Evolutionary conservation across 2,113 vertebrate genomes (phyloP).

Genomic region (Noctilio leporinus): DNA sequence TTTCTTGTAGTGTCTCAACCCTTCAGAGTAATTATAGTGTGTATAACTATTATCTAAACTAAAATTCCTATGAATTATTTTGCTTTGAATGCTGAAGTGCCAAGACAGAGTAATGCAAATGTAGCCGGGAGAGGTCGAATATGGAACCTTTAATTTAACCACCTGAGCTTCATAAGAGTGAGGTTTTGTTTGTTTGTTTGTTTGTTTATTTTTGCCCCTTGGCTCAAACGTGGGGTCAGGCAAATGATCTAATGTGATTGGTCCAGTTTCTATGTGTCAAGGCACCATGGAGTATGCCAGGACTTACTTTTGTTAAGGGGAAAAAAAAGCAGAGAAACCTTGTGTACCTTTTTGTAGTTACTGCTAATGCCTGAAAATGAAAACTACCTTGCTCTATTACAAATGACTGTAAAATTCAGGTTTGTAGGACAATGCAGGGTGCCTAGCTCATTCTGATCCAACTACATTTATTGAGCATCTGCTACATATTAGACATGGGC

Average conservation of each 20-base stretch:
- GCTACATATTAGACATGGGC: background rate
- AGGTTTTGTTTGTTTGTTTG: too few species aligned
- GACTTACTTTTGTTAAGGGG: background rate
- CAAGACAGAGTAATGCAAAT: background rate
- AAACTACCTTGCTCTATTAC: background rate
- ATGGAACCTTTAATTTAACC: background rate
- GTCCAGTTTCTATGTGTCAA: background rate
- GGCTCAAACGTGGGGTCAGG: background rate
- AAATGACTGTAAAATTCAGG: background rate
- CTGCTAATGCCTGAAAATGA: background rate
- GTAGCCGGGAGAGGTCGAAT: background rate
- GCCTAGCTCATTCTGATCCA: background rate
- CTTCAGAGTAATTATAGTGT: background rate
- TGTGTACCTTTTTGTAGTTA: background rate
- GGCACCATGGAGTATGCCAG: background rate
- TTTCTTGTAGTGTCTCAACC: background rate
- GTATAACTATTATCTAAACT: background rate
- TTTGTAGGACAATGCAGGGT: background rate
- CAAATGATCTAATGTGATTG: background rate
- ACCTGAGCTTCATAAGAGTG: background rate
- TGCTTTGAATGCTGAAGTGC: background rate
- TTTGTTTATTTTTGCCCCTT: background rate
- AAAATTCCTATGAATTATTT: background rate
- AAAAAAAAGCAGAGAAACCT: background rate
- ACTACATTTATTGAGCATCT: background rate